These are phyloP conservation scores for Leptopilina syphax DNA, from an alignment of 2,888 invertebrate genomes.

Conservation along the genomic window DNA sequence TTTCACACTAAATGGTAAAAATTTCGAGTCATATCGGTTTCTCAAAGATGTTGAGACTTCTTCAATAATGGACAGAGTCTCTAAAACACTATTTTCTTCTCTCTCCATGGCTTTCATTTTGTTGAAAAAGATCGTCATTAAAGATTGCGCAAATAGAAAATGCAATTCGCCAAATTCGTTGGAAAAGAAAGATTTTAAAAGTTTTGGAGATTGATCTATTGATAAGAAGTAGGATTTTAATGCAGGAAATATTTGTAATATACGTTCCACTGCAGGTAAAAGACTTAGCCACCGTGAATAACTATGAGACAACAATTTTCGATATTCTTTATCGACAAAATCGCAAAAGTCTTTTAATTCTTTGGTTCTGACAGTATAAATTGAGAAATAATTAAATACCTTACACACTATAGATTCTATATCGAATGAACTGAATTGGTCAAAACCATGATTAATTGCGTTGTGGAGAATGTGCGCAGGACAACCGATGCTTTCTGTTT, in stretches of 20 bases:
- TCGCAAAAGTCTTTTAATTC: conserved; percentile 58
- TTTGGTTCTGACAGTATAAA: conserved; percentile 54
- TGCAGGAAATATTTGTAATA: conserved; percentile 52
- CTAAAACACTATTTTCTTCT: conserved; percentile 51
- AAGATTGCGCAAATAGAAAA: conserved; percentile 53
- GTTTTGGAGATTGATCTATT: conserved; percentile 65
- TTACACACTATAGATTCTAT: conserved; percentile 59
- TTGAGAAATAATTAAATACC: conserved; percentile 56
- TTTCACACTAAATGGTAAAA: conserved; percentile 26
- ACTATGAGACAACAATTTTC: conserved; percentile 48
- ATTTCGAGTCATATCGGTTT: conserved; percentile 38
- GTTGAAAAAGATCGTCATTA: conserved; percentile 51
- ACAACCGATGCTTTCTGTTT: conserved; percentile 52
- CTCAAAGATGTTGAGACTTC: conserved; percentile 21
- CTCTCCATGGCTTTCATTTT: conserved; percentile 54
- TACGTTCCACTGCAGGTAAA: conserved; percentile 53
- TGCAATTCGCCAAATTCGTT: conserved; percentile 52
- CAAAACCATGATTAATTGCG: conserved; percentile 54
- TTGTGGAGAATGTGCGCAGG: conserved; percentile 55
- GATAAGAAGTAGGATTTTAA: conserved; percentile 63
- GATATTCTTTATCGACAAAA: conserved; percentile 54
- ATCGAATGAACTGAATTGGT: conserved; percentile 50
- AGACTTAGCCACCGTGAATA: conserved; percentile 57
- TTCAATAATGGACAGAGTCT: conserved; percentile 36
- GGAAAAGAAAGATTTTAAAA: conserved; percentile 53